Percentiles rank a stretch among this genome's conserved stretches.
Conservation (phyloP, 2,113 vertebrate genomes). For the Elaphurus davidianus region DNA sequence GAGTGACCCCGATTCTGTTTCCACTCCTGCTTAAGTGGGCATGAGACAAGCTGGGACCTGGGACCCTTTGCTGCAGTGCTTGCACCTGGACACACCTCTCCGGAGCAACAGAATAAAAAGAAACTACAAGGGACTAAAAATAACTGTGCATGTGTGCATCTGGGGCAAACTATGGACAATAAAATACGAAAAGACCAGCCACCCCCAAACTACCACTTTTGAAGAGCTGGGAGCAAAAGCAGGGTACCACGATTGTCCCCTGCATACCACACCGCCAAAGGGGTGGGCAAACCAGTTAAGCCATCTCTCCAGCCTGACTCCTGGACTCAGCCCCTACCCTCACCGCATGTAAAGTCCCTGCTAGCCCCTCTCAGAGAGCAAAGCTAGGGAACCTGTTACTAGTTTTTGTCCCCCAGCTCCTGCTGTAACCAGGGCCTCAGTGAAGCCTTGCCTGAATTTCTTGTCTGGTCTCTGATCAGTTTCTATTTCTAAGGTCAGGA, state of each 20-base stretch:
- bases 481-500: neutral
- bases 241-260: neutral
- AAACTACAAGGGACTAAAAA: neutral
- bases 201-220: neutral
- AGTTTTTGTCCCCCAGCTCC: neutral
- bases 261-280: neutral
- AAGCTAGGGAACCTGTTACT: neutral
- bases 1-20: slow-evolving; percentile 52
- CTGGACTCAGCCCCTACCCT: neutral
- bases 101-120: neutral
- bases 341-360: neutral
- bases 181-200: neutral
- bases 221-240: neutral
- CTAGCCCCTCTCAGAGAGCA: neutral
- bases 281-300: neutral
- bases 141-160: neutral
- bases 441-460: neutral
- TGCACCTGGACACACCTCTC: neutral
- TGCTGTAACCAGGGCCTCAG: neutral
- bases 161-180: neutral
- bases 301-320: neutral
- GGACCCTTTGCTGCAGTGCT: neutral
- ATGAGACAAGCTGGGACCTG: neutral
- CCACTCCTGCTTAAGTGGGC: slow-evolving; percentile 62
- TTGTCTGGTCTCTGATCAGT: neutral